Percentiles rank a stretch among this genome's conserved stretches.
These are phyloP conservation scores for Pseudococcus longispinus DNA, from an alignment of 2,888 invertebrate species.

Conservation along the genomic window DNA sequence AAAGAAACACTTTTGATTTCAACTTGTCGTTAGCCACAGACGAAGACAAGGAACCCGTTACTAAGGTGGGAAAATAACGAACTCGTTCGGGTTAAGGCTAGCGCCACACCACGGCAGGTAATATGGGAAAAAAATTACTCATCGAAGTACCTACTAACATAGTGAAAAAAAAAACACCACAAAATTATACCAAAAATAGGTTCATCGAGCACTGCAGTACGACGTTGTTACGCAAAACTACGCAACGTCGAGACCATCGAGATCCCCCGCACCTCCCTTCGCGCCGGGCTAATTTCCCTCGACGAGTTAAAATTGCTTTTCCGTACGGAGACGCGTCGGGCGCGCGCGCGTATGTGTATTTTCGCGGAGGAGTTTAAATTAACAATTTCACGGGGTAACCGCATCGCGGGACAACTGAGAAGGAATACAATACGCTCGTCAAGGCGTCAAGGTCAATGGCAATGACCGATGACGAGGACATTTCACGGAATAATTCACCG, in stretches of 20 bases:
- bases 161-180: background rate
- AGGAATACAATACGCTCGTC: slow-evolving; percentile 33
- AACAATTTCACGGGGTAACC: slow-evolving; percentile 51
- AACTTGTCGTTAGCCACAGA: background rate
- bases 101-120: background rate
- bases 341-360: slow-evolving; percentile 2
- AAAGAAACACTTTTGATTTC: background rate
- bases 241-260: background rate
- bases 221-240: background rate
- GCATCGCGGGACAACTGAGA: slow-evolving; percentile 35
- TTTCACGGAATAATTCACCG: slow-evolving; percentile 45
- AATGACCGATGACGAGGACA: slow-evolving; percentile 54
- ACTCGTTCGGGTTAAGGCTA: too few species aligned
- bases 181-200: background rate
- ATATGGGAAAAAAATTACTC: background rate
- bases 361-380: slow-evolving; percentile 42
- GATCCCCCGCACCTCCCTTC: background rate
- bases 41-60: background rate
- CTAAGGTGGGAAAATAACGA: background rate
- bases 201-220: background rate
- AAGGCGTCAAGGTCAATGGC: slow-evolving; percentile 54
- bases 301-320: slow-evolving; percentile 1
- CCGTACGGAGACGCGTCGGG: background rate
- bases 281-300: background rate
- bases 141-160: background rate